Percentiles rank a stretch among this genome's conserved stretches.
phyloP scores from a whole-genome alignment of 2,113 vertebrate species.

The Coracopsis vasa region DNA sequence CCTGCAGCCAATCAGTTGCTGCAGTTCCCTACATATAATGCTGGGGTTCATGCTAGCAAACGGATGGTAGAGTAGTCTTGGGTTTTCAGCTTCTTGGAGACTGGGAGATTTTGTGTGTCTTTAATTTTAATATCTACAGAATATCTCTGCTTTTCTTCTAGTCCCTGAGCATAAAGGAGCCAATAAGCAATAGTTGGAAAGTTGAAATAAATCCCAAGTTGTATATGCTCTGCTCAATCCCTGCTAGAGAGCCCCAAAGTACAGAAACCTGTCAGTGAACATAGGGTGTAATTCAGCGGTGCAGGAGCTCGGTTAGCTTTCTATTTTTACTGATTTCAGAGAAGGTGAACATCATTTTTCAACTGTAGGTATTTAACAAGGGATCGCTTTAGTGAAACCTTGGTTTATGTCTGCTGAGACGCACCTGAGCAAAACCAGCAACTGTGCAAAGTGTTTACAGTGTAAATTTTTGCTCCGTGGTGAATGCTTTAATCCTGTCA shows the following conservation, averaged over 20 bases:
- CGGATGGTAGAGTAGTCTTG: background rate
- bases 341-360: background rate
- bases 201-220: background rate
- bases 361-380: background rate
- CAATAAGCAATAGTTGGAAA: background rate
- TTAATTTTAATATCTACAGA: background rate
- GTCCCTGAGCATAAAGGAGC: background rate
- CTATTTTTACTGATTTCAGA: background rate
- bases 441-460: background rate
- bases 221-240: background rate
- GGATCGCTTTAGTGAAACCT: conserved; percentile 21
- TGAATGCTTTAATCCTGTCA: background rate
- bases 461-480: background rate
- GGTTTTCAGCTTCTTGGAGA: background rate
- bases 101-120: background rate
- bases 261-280: background rate
- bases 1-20: background rate
- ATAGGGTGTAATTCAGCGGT: background rate
- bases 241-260: background rate
- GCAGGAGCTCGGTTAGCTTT: accelerated
- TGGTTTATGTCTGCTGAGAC: background rate
- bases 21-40: accelerated
- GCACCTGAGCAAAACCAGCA: background rate
- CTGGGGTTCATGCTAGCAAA: background rate
- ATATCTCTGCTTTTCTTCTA: background rate